These are phyloP conservation scores for Orchestia grillus DNA, from an alignment of 1,140 invertebrate genomes.

Conservation along the genomic window DNA sequence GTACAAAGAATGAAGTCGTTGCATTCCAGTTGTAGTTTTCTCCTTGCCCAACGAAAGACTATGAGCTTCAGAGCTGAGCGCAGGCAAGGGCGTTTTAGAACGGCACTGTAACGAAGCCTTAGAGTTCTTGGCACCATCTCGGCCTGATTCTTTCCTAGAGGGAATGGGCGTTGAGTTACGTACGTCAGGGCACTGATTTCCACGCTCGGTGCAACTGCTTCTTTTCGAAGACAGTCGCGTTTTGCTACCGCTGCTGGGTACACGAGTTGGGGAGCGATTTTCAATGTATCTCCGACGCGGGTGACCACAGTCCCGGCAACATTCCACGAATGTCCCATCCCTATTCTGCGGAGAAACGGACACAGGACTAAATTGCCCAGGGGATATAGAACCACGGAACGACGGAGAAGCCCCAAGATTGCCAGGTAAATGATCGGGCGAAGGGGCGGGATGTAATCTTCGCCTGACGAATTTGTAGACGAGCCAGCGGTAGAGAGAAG, in stretches of 20 bases:
- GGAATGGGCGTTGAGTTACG: neutral
- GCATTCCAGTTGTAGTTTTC: neutral
- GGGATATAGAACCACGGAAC: neutral
- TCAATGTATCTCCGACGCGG: neutral
- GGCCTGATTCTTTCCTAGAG: neutral
- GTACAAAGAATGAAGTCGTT: neutral
- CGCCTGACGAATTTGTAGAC: slow-evolving; percentile 49
- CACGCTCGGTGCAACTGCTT: neutral
- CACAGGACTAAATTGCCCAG: neutral
- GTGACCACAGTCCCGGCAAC: slow-evolving; percentile 31
- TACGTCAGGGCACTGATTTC: neutral
- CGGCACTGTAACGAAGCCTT: neutral
- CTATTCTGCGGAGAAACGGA: neutral
- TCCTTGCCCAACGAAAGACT: neutral
- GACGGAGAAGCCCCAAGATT: slow-evolving; percentile 5
- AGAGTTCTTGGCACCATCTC: neutral
- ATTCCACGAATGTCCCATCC: neutral
- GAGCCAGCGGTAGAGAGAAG: slow-evolving; percentile 57
- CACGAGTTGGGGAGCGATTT: neutral
- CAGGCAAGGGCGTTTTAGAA: neutral
- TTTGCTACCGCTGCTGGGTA: neutral
- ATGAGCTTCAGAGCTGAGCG: neutral
- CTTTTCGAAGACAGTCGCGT: neutral
- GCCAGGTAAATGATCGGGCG: slow-evolving; percentile 15
- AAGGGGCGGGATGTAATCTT: slow-evolving; percentile 24